A percentile compares a stretch with the other conserved stretches of the same genome.
These are phyloP conservation scores for Hippocampus guttulatus DNA, from an alignment of 2,113 vertebrate genomes.

Conservation along the genomic window DNA sequence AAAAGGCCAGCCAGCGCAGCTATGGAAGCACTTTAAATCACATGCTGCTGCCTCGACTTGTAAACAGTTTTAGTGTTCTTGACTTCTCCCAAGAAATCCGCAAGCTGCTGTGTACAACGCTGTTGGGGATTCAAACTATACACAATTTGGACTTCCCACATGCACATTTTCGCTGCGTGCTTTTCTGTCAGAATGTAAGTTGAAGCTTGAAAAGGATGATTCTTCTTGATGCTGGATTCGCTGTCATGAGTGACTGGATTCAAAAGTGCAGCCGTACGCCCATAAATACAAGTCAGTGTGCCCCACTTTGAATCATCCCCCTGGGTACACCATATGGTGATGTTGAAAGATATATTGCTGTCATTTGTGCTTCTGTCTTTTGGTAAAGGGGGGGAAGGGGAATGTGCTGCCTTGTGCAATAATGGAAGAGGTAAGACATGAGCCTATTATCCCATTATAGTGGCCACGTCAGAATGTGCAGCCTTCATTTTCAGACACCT, in stretches of 20 bases:
- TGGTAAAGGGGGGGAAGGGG: background rate
- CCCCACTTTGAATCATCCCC: slow-evolving; percentile 55
- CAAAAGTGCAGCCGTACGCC: slow-evolving; percentile 43
- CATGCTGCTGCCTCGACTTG: background rate
- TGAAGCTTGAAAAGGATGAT: slow-evolving; percentile 50
- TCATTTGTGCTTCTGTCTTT: slow-evolving; percentile 46
- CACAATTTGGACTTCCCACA: slow-evolving; percentile 33
- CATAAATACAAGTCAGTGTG: slow-evolving; percentile 37
- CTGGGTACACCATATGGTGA: slow-evolving; percentile 53
- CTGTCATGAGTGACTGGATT: slow-evolving; percentile 56
- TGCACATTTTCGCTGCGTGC: slow-evolving; percentile 41
- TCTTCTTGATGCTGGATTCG: slow-evolving; percentile 41
- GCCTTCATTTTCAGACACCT: slow-evolving; percentile 53
- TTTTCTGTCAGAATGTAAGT: slow-evolving; percentile 43
- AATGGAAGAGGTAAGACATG: slow-evolving; percentile 51
- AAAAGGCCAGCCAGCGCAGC: background rate
- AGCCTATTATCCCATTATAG: slow-evolving; percentile 59
- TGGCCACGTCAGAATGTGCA: slow-evolving; percentile 46
- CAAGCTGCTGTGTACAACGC: slow-evolving; percentile 26
- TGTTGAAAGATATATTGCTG: slow-evolving; percentile 53
- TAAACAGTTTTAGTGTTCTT: slow-evolving; percentile 8
- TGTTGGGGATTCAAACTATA: slow-evolving; percentile 60
- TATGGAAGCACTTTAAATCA: background rate
- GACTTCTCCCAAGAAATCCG: slow-evolving; percentile 19
- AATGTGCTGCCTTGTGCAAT: slow-evolving; percentile 53